Conservation (phyloP, 2,797 vertebrate genomes). For the Orientallactaga sibirica region DNA sequence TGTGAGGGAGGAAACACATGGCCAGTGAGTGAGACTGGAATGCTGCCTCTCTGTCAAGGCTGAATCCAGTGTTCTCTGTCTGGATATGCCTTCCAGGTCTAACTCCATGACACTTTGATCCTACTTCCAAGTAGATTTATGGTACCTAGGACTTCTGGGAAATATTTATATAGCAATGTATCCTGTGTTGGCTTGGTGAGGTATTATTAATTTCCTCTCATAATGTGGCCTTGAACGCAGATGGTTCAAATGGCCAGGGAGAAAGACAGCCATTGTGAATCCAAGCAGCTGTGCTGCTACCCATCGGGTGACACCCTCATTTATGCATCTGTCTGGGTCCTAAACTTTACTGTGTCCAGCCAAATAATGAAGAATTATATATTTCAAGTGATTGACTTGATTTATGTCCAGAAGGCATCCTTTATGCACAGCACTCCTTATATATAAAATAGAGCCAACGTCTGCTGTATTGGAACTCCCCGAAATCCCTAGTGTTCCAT, state of each 20-base stretch:
- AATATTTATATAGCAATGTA: neutral
- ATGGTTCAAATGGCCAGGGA: slow-evolving; percentile 51
- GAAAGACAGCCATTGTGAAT: slow-evolving; percentile 17
- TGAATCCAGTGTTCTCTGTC: neutral
- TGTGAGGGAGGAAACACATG: too few relatives aligned
- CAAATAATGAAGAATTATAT: slow-evolving; percentile 9
- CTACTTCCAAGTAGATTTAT: slow-evolving; percentile 47
- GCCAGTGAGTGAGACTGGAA: neutral
- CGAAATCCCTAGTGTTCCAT: slow-evolving; percentile 36
- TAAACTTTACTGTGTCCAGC: neutral
- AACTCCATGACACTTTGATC: slow-evolving; percentile 11
- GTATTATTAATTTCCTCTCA: slow-evolving; percentile 61
- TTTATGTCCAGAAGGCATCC: slow-evolving; percentile 44
- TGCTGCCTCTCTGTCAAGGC: neutral
- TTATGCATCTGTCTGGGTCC: neutral
- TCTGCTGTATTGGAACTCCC: neutral
- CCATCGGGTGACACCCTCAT: neutral
- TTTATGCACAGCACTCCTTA: neutral
- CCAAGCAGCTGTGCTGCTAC: neutral
- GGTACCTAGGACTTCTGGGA: slow-evolving; percentile 29
- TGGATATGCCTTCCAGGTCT: neutral
- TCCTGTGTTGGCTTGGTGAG: slow-evolving; percentile 43
- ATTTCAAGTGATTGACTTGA: slow-evolving; percentile 27
- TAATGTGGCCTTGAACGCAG: slow-evolving; percentile 41
- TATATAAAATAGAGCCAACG: slow-evolving; percentile 49